Percentiles rank a stretch among this genome's conserved stretches.
These are phyloP conservation scores for Halictus quadricinctus DNA, from an alignment of 2,888 invertebrate species.

Conservation along the genomic window DNA sequence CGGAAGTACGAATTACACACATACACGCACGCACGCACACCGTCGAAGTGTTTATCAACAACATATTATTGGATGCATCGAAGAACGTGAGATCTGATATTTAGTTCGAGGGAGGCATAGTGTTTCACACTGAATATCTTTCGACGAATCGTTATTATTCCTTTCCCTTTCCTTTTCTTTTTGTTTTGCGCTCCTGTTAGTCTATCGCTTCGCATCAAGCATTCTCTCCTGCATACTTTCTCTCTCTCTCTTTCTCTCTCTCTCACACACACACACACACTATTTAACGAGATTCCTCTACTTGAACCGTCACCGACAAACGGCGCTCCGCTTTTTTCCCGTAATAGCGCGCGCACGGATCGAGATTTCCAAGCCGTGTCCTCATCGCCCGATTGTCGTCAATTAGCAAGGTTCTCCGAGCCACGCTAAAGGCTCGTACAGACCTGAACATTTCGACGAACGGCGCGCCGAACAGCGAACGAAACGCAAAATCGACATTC, in stretches of 20 bases:
- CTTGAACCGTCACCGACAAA: background rate
- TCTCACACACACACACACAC: background rate
- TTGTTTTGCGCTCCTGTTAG: slow-evolving; percentile 30
- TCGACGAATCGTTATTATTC: slow-evolving; percentile 1
- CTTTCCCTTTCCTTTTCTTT: background rate
- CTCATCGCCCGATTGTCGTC: slow-evolving; percentile 52
- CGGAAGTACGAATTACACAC: slow-evolving; percentile 33
- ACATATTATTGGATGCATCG: slow-evolving; percentile 62
- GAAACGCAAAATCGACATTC: no score
- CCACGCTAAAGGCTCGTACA: no score
- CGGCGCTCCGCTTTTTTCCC: background rate
- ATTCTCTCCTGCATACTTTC: slow-evolving; percentile 30
- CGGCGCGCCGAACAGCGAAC: no score
- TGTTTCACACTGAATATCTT: slow-evolving; percentile 30
- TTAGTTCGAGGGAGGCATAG: slow-evolving; percentile 48
- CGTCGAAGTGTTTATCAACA: slow-evolving; percentile 50
- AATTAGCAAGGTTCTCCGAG: slow-evolving; percentile 10
- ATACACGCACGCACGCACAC: background rate
- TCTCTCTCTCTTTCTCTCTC: slow-evolving; percentile 12
- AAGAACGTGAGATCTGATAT: slow-evolving; percentile 62
- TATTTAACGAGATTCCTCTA: slow-evolving; percentile 38
- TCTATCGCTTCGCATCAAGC: slow-evolving; percentile 21
- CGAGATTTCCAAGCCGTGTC: slow-evolving; percentile 33
- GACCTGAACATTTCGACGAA: no score
- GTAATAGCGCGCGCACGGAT: background rate